Percentiles rank a stretch among this genome's conserved stretches.
phyloP scores from a whole-genome alignment of 2,113 vertebrate genomes.

The Barbus barbus region DNA sequence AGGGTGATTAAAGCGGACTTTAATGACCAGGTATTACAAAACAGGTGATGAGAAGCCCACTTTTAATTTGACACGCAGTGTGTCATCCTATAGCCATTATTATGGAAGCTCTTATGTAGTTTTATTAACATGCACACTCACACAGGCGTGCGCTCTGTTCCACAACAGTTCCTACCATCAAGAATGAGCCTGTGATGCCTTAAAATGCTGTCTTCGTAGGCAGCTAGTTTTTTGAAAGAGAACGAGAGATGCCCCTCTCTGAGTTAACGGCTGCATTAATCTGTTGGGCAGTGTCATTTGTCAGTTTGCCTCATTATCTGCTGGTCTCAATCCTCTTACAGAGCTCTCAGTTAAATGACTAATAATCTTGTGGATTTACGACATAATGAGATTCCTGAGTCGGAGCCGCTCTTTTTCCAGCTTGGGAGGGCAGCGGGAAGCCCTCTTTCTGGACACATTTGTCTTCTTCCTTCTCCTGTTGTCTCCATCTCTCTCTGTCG shows the following conservation, averaged over 20 bases:
- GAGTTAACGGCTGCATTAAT: constrained; percentile 27
- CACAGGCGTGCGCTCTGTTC: not conserved
- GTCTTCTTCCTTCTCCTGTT: constrained; percentile 21
- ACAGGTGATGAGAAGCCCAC: not conserved
- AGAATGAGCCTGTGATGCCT: not conserved
- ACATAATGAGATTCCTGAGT: constrained; percentile 51
- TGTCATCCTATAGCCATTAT: not conserved
- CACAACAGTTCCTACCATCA: not conserved
- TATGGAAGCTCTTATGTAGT: not conserved
- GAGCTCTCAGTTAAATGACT: constrained; percentile 47
- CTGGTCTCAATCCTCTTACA: constrained; percentile 30
- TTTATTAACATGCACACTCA: not conserved
- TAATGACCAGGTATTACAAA: constrained; percentile 11
- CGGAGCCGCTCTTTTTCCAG: not conserved
- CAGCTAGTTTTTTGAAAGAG: not conserved
- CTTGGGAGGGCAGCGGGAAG: constrained; percentile 60
- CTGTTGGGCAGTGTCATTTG: constrained; percentile 44
- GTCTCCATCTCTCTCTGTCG: constrained; percentile 3
- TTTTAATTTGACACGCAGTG: not conserved
- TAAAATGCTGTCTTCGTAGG: not conserved
- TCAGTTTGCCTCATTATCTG: constrained; percentile 49
- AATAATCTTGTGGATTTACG: constrained; percentile 54
- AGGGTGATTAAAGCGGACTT: not conserved
- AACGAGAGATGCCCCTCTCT: not conserved
- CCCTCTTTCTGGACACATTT: constrained; percentile 4